phyloP scores from a whole-genome alignment of 2,797 vertebrate species.

The Alcedo quadribrachys region DNA sequence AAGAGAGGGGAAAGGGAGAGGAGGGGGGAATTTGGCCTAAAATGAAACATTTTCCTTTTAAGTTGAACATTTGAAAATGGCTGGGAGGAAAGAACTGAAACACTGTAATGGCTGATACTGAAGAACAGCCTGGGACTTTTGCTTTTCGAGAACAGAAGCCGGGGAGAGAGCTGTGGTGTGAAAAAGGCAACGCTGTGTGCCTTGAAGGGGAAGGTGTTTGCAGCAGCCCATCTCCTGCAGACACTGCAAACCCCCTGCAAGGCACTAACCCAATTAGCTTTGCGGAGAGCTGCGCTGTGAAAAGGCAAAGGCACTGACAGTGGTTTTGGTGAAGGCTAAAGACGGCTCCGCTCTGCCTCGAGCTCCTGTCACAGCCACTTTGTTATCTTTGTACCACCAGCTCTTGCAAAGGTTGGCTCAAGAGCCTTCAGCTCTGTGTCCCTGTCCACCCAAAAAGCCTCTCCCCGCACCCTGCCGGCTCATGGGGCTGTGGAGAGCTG shows the following conservation, averaged over 20 bases:
- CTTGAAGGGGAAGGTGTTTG: conserved; percentile 72
- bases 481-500: accelerated
- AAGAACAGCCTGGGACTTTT: conserved; percentile 74
- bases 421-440: conserved; percentile 30
- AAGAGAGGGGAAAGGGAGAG: conserved; percentile 52
- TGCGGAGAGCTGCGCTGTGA: conserved; percentile 55
- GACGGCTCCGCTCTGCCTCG: conserved; percentile 59
- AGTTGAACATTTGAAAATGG: conserved; percentile 80
- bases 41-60: conserved; percentile 84
- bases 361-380: conserved; percentile 44
- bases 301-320: conserved; percentile 67
- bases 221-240: conserved; percentile 66
- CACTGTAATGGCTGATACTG: conserved; percentile 74
- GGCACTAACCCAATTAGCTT: conserved; percentile 70
- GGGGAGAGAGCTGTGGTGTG: conserved; percentile 61
- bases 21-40: conserved; percentile 78
- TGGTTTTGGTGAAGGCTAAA: conserved; percentile 65
- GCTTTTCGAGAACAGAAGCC: conserved; percentile 68
- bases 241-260: conserved; percentile 50
- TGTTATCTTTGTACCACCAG: conserved; percentile 2
- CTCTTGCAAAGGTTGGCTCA: conserved; percentile 32
- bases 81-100: conserved; percentile 79
- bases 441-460: not conserved
- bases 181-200: conserved; percentile 62
- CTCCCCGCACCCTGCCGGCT: not conserved